Percentiles rank a stretch among this genome's conserved stretches.
These are phyloP conservation scores for Acrobasis consociella DNA, from an alignment of 2,888 invertebrate genomes.

Conservation along the genomic window DNA sequence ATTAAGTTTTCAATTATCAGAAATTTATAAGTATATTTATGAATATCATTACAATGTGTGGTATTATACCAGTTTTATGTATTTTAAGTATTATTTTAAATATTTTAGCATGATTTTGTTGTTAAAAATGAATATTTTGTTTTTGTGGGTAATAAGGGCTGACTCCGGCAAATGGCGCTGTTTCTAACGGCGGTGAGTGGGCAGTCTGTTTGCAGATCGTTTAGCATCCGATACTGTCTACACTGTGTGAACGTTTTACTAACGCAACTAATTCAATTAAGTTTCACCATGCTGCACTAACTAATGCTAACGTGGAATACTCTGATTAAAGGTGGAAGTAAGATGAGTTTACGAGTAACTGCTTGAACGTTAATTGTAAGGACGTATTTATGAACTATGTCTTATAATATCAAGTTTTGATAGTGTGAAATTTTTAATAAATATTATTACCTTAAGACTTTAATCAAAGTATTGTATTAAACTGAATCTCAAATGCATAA, in stretches of 20 bases:
- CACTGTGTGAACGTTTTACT: conserved; percentile 54
- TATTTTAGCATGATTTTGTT: conserved; percentile 34
- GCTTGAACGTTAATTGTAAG: too few species aligned
- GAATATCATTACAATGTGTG: conserved; percentile 8
- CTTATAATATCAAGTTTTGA: too few species aligned
- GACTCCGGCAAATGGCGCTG: conserved; percentile 62
- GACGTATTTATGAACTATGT: too few species aligned
- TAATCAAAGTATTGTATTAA: too few species aligned
- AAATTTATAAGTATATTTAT: neutral
- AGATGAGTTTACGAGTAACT: neutral
- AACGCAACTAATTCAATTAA: conserved; percentile 36
- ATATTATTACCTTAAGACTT: too few species aligned
- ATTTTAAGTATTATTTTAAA: conserved; percentile 5
- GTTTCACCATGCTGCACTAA: conserved; percentile 17
- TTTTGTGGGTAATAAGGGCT: conserved; percentile 75
- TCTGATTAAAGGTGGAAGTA: neutral
- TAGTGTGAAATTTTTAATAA: too few species aligned
- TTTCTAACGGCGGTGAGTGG: conserved; percentile 73
- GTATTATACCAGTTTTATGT: conserved; percentile 14
- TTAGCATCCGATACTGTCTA: conserved; percentile 44
- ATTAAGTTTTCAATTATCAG: neutral
- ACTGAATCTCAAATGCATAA: too few species aligned
- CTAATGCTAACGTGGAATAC: conserved; percentile 12
- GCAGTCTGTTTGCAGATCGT: conserved; percentile 53
- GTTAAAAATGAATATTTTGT: conserved; percentile 58